Conservation (phyloP, 2,888 invertebrate species). For the Apamea anceps region DNA sequence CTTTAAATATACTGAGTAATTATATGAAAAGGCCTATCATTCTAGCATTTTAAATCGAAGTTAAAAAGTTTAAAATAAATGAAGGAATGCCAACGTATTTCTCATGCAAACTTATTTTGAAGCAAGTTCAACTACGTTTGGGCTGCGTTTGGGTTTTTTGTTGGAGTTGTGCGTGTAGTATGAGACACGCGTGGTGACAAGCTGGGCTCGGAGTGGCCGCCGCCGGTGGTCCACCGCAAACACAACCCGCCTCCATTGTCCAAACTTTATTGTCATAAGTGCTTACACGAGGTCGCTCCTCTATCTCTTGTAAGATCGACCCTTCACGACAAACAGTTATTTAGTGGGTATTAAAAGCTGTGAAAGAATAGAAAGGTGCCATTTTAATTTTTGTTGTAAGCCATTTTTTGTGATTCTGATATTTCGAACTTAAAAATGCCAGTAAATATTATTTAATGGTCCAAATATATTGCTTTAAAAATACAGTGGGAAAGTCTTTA, state of each 20-base stretch:
- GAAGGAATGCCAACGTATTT: slow-evolving; percentile 2
- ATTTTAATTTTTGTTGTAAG: slow-evolving; percentile 19
- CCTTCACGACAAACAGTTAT: slow-evolving; percentile 47
- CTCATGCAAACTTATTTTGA: slow-evolving; percentile 24
- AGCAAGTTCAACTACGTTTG: not conserved
- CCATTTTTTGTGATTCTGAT: slow-evolving; percentile 1
- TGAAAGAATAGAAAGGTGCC: slow-evolving; percentile 53
- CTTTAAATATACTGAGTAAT: slow-evolving; percentile 39
- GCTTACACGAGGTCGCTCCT: slow-evolving; percentile 70
- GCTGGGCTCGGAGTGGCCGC: slow-evolving; percentile 56
- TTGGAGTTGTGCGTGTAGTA: slow-evolving; percentile 35
- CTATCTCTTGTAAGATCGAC: slow-evolving; percentile 57
- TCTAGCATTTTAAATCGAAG: slow-evolving; percentile 21
- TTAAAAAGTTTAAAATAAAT: not conserved
- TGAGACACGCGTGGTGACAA: slow-evolving; percentile 64
- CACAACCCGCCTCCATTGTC: slow-evolving; percentile 80
- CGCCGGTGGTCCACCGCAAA: slow-evolving; percentile 87
- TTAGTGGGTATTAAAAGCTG: slow-evolving; percentile 55
- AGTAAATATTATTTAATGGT: not conserved
- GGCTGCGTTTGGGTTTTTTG: slow-evolving; percentile 35
- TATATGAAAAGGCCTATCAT: slow-evolving; percentile 29
- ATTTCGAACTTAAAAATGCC: not conserved
- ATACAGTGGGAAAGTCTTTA: not conserved
- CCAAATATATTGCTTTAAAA: slow-evolving; percentile 2
- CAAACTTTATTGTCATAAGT: slow-evolving; percentile 83